Conservation (phyloP, 2,888 invertebrate genomes). For the Sclerodermus sp. region DNA sequence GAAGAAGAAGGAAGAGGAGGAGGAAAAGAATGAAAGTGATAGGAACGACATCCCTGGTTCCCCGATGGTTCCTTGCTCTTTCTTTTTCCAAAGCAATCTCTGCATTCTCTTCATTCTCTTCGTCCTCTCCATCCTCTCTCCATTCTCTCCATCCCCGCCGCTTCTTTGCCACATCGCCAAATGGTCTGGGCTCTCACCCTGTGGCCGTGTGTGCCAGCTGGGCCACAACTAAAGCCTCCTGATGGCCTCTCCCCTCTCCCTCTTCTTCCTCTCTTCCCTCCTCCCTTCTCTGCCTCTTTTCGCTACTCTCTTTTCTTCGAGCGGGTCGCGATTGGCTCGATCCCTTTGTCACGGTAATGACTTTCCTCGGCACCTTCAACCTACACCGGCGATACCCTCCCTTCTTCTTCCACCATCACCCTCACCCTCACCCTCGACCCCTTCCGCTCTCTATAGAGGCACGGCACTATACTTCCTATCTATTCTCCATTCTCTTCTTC, state of each 20-base stretch:
- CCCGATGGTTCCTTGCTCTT: background rate
- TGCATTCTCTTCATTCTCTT: background rate
- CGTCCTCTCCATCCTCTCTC: background rate
- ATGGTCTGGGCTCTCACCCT: constrained; percentile 3
- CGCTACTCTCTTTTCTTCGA: constrained; percentile 6
- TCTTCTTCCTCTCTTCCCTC: no score
- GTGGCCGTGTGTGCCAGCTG: background rate
- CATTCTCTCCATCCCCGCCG: background rate
- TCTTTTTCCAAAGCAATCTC: background rate
- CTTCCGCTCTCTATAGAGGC: no score
- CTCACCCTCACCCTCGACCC: no score
- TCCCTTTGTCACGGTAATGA: constrained; percentile 37
- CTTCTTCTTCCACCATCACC: constrained; percentile 3
- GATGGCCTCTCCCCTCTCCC: constrained; percentile 16
- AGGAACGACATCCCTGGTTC: no score
- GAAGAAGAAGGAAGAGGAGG: no score
- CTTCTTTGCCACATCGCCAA: constrained; percentile 5
- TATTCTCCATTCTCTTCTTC: no score
- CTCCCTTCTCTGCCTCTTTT: no score
- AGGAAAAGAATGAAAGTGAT: no score
- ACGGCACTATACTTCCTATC: no score
- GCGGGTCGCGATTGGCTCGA: constrained; percentile 24
- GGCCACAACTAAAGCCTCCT: constrained; percentile 17
- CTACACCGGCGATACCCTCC: background rate
- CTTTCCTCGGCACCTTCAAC: constrained; percentile 16